These are phyloP conservation scores for Columba janthina DNA, from an alignment of 2,113 vertebrate genomes.

Conservation along the genomic window DNA sequence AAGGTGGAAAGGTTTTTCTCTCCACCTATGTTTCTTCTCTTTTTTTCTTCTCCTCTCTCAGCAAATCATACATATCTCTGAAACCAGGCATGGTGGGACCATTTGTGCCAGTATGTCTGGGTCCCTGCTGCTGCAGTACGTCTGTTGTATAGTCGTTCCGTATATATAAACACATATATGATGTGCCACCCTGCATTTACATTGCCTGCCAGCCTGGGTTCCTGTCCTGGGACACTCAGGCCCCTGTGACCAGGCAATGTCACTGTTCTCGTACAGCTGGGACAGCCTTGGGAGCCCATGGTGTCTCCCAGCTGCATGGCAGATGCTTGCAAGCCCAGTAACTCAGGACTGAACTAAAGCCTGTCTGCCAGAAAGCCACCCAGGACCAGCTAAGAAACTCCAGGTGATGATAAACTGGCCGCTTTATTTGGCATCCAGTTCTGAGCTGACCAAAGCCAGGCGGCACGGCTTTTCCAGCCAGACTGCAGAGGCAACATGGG, in stretches of 20 bases:
- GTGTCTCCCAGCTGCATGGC: not conserved
- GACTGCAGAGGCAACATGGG: not conserved
- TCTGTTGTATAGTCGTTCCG: rapidly evolving
- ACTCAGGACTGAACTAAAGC: not conserved
- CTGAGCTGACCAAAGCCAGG: not conserved
- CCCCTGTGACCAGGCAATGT: not conserved
- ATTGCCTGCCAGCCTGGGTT: no score
- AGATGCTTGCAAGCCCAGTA: not conserved
- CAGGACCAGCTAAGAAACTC: not conserved
- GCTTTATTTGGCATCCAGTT: not conserved
- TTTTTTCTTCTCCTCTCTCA: not conserved
- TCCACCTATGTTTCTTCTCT: not conserved
- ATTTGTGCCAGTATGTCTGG: not conserved
- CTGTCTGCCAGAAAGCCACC: not conserved
- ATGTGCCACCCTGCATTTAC: not conserved
- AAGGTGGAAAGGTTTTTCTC: not conserved
- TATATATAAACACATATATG: rapidly evolving
- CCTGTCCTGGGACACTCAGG: not conserved
- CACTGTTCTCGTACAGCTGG: not conserved
- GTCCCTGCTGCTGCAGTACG: not conserved
- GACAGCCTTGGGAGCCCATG: not conserved
- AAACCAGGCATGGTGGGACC: no score
- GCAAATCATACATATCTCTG: not conserved
- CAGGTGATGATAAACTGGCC: rapidly evolving
- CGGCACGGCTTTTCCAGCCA: not conserved